Base-by-base conservation (phyloP, 1,140 invertebrate genomes). In the Ericerus pela region DNA sequence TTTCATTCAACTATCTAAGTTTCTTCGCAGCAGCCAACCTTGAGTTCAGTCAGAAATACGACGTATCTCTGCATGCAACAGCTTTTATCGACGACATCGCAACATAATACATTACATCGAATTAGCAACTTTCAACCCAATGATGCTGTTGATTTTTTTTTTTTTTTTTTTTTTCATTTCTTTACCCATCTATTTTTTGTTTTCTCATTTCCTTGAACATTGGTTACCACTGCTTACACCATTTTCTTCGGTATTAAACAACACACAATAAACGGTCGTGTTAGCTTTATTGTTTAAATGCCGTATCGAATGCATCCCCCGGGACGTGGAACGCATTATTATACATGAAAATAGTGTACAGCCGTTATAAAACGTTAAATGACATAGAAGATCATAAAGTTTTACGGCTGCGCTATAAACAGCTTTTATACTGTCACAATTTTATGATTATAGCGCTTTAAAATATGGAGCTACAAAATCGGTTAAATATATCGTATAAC, bases 211-310 rank as follows among this genome's bases (percentile, higher is more conserved):
- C 26, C 26, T 10, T 47, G 20, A 10, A 47, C 41, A 14, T 47
- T 47, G 41, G 41, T 47, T 47, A 47, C 41, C 41, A 47, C 41
- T 47, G 41, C 16, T 20, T 18, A 47, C 20, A 10, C 22, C n/a
- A n/a, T n/a, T 47, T 47, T 47, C 41, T 47, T 47, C 41, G 16
- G 41, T 47, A 47, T 47, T 47, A 47, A 47, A 47, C 41, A 47
- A 47, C 26, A 47, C n/a, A n/a, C 41, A 47, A 47, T 47, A 47
- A 47, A 47, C 41, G 41, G 41, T 47, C 41, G 41, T 47, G 41
- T 47, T 47, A 47, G 41, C 41, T 47, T 47, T 47, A 47, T 47
- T 47, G 41, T 47, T 47, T 47, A 47, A 47, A 47, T 47, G 41
- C 41, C 41, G 41, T 47, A 47, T 47, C 41, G 41, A 47, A 47